Evolutionary conservation across 1,140 invertebrate species (phyloP), one percentile per base, ranked within the genome.

Genomic region (Drosophila biarmipes): DNA sequence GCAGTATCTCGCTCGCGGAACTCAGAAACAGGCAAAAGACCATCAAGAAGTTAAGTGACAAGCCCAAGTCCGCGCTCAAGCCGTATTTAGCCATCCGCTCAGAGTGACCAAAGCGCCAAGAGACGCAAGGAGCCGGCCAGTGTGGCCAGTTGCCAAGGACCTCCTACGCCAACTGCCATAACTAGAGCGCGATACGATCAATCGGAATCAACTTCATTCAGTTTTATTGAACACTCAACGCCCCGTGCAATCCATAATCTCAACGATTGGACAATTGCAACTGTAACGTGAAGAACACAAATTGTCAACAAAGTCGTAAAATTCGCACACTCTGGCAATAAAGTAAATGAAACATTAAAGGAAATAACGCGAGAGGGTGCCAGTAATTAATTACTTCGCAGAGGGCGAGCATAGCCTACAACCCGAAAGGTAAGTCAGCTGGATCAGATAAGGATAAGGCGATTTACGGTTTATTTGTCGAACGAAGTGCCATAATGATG

Each of bases 271-370:
- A 48, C 43, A 56, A 27, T 55, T 42, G 52, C 52, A 46, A 64
- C 42, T 73, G 59, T 42, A 57, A 31, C 34, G 38, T 34, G 11
- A 52, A 29, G 14, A 43, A 40, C 35, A 34, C 8, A 17, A 40
- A 57, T 40, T 45, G 49, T 54, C 53, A 53, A 64, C 55, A 74
- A 51, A 62, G 34, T 54, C 27, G 59, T 58, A 76, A 63, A 53
- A 42, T 54, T 37, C 21, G 38, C 49, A 45, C 38, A 35, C 37
- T 59, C 31, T 37, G 45, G 56, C 49, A 52, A 19, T 51, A 11
- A 42, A 49, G 3, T 43, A 42, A 21, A 27, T 21, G 46, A 31
- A 42, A 34, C 42, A 56, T 11, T 11, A 10, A 42, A 4, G 8
- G 15, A 15, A 59, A 35, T n/a, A 27, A 15, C 7, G 51, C 37